A percentile compares a stretch with the other conserved stretches of the same genome.
phyloP scores from a whole-genome alignment of 2,888 invertebrate genomes.

The Platycnemis pennipes region DNA sequence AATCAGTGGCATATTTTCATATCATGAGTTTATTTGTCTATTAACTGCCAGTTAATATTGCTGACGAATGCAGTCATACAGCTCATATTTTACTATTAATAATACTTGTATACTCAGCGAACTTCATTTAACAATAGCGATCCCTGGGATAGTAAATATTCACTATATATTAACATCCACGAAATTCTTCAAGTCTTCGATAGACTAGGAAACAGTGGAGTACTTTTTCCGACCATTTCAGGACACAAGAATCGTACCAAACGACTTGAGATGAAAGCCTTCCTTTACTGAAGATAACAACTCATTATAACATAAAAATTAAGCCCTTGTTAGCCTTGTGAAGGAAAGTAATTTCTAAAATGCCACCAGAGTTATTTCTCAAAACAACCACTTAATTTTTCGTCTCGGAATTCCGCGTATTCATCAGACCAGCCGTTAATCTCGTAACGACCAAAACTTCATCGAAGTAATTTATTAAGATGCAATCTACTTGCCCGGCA shows the following conservation, averaged over 20 bases:
- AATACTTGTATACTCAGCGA: too few relatives aligned
- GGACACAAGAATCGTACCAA: background rate
- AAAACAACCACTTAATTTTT: background rate
- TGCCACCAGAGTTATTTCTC: background rate
- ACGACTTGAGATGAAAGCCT: background rate
- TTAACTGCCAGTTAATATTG: too few relatives aligned
- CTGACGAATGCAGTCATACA: too few relatives aligned
- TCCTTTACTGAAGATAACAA: background rate
- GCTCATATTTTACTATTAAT: too few relatives aligned
- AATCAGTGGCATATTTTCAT: too few relatives aligned
- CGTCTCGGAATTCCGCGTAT: background rate
- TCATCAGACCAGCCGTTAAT: slow-evolving; percentile 12
- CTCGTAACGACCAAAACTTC: background rate
- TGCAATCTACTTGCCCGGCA: slow-evolving; percentile 11
- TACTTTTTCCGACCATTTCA: background rate
- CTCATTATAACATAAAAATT: background rate
- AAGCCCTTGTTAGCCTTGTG: background rate
- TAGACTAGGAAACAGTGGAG: too few relatives aligned
- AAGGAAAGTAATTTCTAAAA: background rate
- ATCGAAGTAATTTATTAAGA: slow-evolving; percentile 22
- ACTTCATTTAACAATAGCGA: background rate
- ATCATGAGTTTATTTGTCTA: too few relatives aligned
- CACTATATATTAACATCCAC: background rate
- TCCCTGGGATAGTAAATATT: background rate
- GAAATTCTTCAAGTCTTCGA: background rate